These are phyloP conservation scores for Pachyrhynchus sulphureomaculatus DNA, from an alignment of 1,140 invertebrate genomes.

Conservation along the genomic window DNA sequence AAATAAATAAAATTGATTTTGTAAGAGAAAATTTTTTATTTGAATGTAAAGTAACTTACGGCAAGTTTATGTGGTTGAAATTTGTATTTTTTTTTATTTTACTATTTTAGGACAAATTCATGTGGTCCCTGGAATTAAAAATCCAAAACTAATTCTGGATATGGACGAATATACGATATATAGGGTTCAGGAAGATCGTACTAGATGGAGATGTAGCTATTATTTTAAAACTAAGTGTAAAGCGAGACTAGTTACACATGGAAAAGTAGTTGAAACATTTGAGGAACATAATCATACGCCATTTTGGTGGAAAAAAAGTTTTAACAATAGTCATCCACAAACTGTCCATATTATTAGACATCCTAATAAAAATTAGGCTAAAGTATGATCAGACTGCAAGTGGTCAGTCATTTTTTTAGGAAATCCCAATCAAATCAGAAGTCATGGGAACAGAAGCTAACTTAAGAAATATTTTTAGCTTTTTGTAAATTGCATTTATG, in stretches of 20 bases:
- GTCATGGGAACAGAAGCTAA: too few species aligned
- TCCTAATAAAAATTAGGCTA: background rate
- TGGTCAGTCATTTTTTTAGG: too few species aligned
- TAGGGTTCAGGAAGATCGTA: slow-evolving; percentile 16
- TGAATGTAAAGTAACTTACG: too few species aligned
- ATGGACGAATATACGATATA: slow-evolving; percentile 31
- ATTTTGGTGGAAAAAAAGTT: background rate
- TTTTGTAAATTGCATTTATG: too few species aligned
- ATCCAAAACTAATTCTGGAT: slow-evolving; percentile 36
- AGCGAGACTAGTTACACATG: slow-evolving; percentile 31
- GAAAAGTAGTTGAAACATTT: slow-evolving; percentile 31
- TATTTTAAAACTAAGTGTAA: slow-evolving; percentile 37
- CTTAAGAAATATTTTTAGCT: too few species aligned
- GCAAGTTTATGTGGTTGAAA: too few species aligned
- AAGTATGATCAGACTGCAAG: too few species aligned
- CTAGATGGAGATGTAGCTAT: slow-evolving; percentile 35
- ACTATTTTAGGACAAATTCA: slow-evolving; percentile 36
- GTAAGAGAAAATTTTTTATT: too few species aligned
- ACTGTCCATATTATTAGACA: background rate
- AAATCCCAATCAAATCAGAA: too few species aligned
- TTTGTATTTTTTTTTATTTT: too few species aligned
- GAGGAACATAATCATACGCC: slow-evolving; percentile 32
- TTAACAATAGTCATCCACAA: background rate
- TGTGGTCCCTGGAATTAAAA: slow-evolving; percentile 30
- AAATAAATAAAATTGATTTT: too few species aligned